phyloP scores from a whole-genome alignment of 1,140 invertebrate species.

The Alviniconcha marisindica region DNA sequence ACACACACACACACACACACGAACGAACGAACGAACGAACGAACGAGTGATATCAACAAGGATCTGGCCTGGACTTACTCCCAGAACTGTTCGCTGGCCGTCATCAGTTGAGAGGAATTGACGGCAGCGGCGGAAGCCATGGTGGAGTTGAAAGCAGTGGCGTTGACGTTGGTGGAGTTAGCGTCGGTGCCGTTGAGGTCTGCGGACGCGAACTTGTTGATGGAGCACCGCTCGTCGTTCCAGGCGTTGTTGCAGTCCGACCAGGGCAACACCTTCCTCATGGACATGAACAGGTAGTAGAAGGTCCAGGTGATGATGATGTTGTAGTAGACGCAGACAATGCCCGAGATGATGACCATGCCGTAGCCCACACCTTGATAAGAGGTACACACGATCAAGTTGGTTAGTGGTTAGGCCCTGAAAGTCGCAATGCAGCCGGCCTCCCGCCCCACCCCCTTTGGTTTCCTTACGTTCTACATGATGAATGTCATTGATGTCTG shows the following conservation, averaged over 20 bases:
- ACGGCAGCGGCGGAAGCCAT: too few relatives aligned
- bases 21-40: too few relatives aligned
- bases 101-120: slow-evolving; percentile 28
- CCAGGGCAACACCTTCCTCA: slow-evolving; percentile 76
- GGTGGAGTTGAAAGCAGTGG: not conserved
- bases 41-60: too few relatives aligned
- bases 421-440: not conserved
- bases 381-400: too few relatives aligned
- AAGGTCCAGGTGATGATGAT: slow-evolving; percentile 79
- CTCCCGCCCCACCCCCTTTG: not conserved
- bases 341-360: slow-evolving; percentile 69
- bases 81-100: slow-evolving; percentile 71
- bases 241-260: slow-evolving; percentile 77
- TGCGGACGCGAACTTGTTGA: not conserved
- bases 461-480: not conserved
- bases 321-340: slow-evolving; percentile 78
- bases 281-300: slow-evolving; percentile 77
- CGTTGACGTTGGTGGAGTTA: not conserved
- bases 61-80: slow-evolving; percentile 56
- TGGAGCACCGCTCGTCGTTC: slow-evolving; percentile 76
- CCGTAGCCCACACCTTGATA: slow-evolving; percentile 66
- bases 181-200: not conserved
- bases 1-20: too few relatives aligned
- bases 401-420: not conserved
- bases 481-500: too few relatives aligned